phyloP scores from a whole-genome alignment of 2,888 invertebrate genomes.

The Pandemis heparana region DNA sequence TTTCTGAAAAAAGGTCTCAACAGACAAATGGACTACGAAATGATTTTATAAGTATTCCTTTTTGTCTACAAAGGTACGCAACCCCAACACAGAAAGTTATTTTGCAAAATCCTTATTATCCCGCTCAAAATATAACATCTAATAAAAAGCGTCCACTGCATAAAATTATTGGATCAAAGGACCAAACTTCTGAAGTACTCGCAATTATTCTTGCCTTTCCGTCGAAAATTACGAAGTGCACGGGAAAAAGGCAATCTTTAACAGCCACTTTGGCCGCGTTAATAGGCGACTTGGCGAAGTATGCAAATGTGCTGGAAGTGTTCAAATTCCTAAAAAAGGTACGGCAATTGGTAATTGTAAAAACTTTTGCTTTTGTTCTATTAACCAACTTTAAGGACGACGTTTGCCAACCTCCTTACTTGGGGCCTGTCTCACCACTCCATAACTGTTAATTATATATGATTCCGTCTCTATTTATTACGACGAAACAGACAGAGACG shows the following conservation, averaged over 20 bases:
- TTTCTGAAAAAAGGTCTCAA: too few species aligned
- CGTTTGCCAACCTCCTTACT: too few species aligned
- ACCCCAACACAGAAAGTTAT: background rate
- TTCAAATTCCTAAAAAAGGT: background rate
- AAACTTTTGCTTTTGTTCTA: constrained; percentile 1
- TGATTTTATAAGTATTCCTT: too few species aligned
- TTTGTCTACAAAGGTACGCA: too few species aligned
- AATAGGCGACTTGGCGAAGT: constrained; percentile 1
- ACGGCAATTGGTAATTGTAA: background rate
- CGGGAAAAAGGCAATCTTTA: constrained; percentile 17
- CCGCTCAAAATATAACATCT: constrained; percentile 3
- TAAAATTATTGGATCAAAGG: constrained; percentile 31
- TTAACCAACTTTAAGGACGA: background rate
- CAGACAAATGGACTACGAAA: too few species aligned
- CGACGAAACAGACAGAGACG: too few species aligned
- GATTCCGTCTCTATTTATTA: too few species aligned
- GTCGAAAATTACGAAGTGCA: constrained; percentile 17
- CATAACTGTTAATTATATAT: too few species aligned
- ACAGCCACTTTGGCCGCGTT: constrained; percentile 2
- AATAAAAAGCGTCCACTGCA: background rate
- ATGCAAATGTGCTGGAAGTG: constrained; percentile 7
- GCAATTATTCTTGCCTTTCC: constrained; percentile 33
- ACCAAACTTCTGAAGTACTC: constrained; percentile 16
- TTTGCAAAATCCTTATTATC: background rate
- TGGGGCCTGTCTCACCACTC: too few species aligned